Base-by-base conservation (phyloP, 2,797 vertebrate species). In the Rousettus madagascariensis region DNA sequence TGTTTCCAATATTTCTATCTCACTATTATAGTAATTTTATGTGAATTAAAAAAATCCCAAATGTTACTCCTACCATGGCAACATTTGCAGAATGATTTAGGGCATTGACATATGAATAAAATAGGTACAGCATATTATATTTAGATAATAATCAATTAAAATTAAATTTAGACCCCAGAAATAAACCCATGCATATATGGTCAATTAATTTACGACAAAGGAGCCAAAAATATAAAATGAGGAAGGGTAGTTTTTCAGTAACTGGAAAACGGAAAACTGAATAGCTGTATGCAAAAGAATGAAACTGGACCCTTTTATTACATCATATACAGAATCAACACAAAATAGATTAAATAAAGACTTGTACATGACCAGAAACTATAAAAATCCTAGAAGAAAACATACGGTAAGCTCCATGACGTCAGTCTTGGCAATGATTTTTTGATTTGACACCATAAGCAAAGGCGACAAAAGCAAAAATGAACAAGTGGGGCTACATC, bases 141-240 rank as follows among this genome's bases (percentile, higher is more conserved):
- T 92, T 91, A 71, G 53, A 71, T 65, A 96, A 80, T 86, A 80
- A 96, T 90, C 77, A 1, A 20, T 90, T 96, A 96, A 97, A 96
- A 79, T 22, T 94, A 97, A 72, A 59, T 53, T 92, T 90, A 46
- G 55, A 82, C 36, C 57, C 20, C 20, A 53, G 36, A 80, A 63
- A 87, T 33, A 87, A 93, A 33, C 46, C 57, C 53, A 11, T 53
- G 6, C 33, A 55, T 63, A 16, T 72, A 72, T 22, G 65, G 53
- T 33, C 33, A 86, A 63, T 63, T 93, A 71, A 93, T 53, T 80
- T 87, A 72, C 26, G 55, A 68, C 38, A 86, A 78, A 78, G 49
- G 49, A 86, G 36, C 38, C 61, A 77, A 65, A 49, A 77, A 77
- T 66, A 55, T 28, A 68, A 77, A 85, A 66, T n/a, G 9, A 12